Base-by-base conservation (phyloP, 2,113 vertebrate genomes). In the Nanorana parkeri region DNA sequence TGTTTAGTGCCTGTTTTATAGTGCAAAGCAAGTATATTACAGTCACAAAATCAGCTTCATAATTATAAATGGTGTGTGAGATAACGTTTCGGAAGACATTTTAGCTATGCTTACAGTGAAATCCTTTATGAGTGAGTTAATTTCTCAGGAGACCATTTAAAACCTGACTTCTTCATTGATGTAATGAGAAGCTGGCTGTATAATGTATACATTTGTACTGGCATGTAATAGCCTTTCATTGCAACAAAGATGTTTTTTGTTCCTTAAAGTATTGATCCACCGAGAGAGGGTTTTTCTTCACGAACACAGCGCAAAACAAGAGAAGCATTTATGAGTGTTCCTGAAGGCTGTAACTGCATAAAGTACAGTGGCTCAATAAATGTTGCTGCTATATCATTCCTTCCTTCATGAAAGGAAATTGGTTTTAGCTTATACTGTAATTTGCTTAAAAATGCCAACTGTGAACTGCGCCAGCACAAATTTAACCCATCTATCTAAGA, bases 1-100 rank as follows among this genome's bases (percentile, higher is more conserved):
- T 80, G 67, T 74, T 87, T 85, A 77, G 84, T 71, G 87, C 41
- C 36, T 86, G 74, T 87, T 85, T 88, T 80, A 58, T 17, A 80
- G 28, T 83, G 85, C 79, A 85, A 88, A 82, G 75, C 86, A 17
- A 74, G 17, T 81, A 61, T 82, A 85, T 84, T 77, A 81, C 52
- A 83, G 28, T 56, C 84, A 83, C 79, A 79, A 72, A 85, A 69
- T 74, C 10, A 21, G 81, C 84, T 86, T 86, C 73, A 28, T 58
- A 85, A 83, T 72, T 81, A 81, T 66, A 29, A 86, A 67, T 11
- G 3, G 56, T 17, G 81, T 84, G 79, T 28, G 80, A 85, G 74
- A 29, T 85, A 83, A 78, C 11, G 83, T 17, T 78, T 80, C 77
- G 75, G 81, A 69, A 56, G 81, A 84, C 80, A 77, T 64, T 51